These are phyloP conservation scores for Melieria crassipennis DNA, from an alignment of 2,888 invertebrate genomes.

Conservation along the genomic window DNA sequence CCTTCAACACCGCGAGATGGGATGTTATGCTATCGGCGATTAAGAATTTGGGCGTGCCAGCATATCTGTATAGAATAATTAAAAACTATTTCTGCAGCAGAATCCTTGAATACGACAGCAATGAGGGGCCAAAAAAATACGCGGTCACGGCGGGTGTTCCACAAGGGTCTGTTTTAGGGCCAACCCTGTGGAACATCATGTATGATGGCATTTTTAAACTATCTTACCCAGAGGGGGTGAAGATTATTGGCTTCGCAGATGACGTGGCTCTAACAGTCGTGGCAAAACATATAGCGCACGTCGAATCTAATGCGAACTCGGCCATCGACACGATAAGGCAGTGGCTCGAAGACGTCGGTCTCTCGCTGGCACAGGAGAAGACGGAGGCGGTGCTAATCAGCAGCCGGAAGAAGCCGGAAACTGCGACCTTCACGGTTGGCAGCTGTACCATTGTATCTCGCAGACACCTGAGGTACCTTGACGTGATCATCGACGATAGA, in stretches of 20 bases:
- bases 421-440: neutral
- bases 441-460: neutral
- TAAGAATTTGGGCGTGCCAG: neutral
- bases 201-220: constrained; percentile 30
- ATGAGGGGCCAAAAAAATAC: constrained; percentile 11
- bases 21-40: constrained; percentile 1
- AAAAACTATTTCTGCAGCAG: constrained; percentile 15
- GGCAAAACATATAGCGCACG: neutral
- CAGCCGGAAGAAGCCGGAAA: constrained; percentile 1
- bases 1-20: constrained; percentile 34
- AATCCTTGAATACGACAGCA: constrained; percentile 26
- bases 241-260: constrained; percentile 30
- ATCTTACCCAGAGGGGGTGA: neutral
- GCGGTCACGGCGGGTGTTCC: constrained; percentile 19
- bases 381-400: constrained; percentile 22
- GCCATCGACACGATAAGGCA: neutral
- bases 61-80: constrained; percentile 9
- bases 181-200: constrained; percentile 30
- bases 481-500: constrained; percentile 14
- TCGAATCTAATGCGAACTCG: neutral
- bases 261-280: constrained; percentile 29
- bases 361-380: constrained; percentile 10
- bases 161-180: constrained; percentile 36
- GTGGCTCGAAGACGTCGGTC: neutral
- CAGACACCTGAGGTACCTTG: constrained; percentile 7